Evolutionary conservation across 1,140 invertebrate species (phyloP), one percentile per base, ranked within the genome.

Genomic region (Atopsyche davidsoni): DNA sequence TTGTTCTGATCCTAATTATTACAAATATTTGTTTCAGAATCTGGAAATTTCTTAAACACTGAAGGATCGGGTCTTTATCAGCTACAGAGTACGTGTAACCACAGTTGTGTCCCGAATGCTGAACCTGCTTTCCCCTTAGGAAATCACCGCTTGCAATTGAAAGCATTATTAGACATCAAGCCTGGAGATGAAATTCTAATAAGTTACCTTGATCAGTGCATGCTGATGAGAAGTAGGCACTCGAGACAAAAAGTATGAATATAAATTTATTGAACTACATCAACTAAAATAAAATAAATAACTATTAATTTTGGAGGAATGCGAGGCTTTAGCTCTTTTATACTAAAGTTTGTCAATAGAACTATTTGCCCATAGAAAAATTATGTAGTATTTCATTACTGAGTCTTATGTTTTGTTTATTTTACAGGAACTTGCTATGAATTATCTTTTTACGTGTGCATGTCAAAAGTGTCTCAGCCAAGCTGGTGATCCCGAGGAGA

Each of bases 91-190:
- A 75, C 83, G 24, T 83, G 87, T 45, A 97, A 97, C 72, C 94
- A 98, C 67, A 95, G 90, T 64, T 98, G 94, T 66, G 64, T 75
- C 0, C 92, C 93, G 3, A 96, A 96, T 73, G 89, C 92, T 2
- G 79, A 85, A 61, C 80, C 87, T 1, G 81, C 81, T 14, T 97
- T 96, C 65, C 84, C 86, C 1, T 80, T 89, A 62, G 90, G 89
- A 41, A 91, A 92, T 62, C 85, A 83, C 59, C 81, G 79, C 24
- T 70, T 96, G 45, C 81, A 82, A 4, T 61, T 97, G 34, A 83
- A 83, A 50, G 91, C 92, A 2, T 61, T 80, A 2, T 74, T 75
- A 39, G 78, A 87, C 46, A 95, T 98, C 50, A 60, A 76, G 53
- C 76, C 79, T 3, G 90, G 83, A 11, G 88, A 96, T 55, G 92